Evolutionary conservation across 2,797 vertebrate genomes (phyloP).

Genomic region (Lutjanus campechanus): DNA sequence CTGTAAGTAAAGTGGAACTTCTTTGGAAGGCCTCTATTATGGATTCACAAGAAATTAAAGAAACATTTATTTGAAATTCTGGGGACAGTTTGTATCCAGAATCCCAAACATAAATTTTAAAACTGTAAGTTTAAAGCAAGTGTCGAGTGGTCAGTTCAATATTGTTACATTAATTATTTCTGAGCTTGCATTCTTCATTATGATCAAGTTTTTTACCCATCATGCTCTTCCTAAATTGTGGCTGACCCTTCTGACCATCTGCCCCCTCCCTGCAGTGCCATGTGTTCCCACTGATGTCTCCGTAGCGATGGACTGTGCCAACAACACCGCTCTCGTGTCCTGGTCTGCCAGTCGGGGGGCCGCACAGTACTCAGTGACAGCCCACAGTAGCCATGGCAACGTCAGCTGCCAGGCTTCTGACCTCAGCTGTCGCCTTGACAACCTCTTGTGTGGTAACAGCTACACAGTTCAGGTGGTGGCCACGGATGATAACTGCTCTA

Average conservation of each 20-base stretch:
- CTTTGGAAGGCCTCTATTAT: neutral
- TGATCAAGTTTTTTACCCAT: neutral
- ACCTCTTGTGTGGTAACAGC: slow-evolving; percentile 68
- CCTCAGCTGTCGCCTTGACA: slow-evolving; percentile 63
- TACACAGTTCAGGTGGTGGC: slow-evolving; percentile 74
- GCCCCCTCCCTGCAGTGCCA: slow-evolving; percentile 63
- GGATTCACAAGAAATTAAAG: neutral
- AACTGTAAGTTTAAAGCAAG: too few species aligned
- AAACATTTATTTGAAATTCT: neutral
- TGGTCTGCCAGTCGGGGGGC: slow-evolving; percentile 79
- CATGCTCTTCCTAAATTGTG: neutral
- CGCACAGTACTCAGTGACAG: slow-evolving; percentile 64
- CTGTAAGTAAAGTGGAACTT: neutral
- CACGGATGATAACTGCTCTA: slow-evolving; percentile 71
- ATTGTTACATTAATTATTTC: neutral
- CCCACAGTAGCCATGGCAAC: slow-evolving; percentile 46
- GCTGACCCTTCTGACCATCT: slow-evolving; percentile 2
- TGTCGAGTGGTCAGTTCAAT: too few species aligned
- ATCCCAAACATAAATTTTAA: too few species aligned
- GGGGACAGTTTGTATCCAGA: too few species aligned
- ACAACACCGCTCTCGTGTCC: slow-evolving; percentile 72
- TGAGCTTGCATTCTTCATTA: neutral
- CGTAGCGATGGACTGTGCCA: slow-evolving; percentile 63
- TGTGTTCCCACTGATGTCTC: slow-evolving; percentile 73
- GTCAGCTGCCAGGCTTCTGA: slow-evolving; percentile 61